Percentiles rank a stretch among this genome's conserved stretches.
phyloP scores from a whole-genome alignment of 2,888 invertebrate genomes.

The Tholera decimalis region DNA sequence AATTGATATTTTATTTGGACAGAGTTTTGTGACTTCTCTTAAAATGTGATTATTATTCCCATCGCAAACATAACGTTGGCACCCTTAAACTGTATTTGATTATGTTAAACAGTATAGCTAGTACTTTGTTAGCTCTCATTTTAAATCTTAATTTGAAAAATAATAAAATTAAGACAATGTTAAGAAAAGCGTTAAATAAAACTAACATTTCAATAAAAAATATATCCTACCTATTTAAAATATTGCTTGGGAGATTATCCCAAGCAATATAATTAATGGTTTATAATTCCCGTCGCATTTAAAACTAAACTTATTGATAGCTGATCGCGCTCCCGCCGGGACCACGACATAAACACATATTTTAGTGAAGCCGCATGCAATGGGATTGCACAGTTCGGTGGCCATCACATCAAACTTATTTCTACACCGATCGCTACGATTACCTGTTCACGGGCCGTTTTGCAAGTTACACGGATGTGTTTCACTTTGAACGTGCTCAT shows the following conservation, averaged over 20 bases:
- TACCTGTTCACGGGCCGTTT: slow-evolving; percentile 78
- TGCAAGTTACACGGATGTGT: slow-evolving; percentile 81
- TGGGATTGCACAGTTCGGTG: slow-evolving; percentile 70
- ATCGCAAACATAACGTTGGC: slow-evolving; percentile 1
- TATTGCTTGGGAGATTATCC: no score
- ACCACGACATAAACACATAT: slow-evolving; percentile 37
- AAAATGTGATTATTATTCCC: slow-evolving; percentile 27
- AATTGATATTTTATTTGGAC: slow-evolving; percentile 51
- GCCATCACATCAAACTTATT: slow-evolving; percentile 81
- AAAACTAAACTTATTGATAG: slow-evolving; percentile 47
- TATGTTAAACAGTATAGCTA: background rate
- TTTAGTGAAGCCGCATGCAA: slow-evolving; percentile 57
- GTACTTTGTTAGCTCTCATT: background rate
- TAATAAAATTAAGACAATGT: background rate
- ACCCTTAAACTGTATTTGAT: background rate
- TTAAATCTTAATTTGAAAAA: background rate
- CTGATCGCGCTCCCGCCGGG: slow-evolving; percentile 18
- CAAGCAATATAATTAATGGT: slow-evolving; percentile 34
- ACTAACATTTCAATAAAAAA: no score
- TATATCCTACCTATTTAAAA: background rate
- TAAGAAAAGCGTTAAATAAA: background rate
- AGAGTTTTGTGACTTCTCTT: slow-evolving; percentile 23
- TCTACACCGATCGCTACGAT: slow-evolving; percentile 82
- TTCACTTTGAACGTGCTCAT: slow-evolving; percentile 86
- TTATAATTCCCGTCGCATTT: slow-evolving; percentile 37